A percentile compares a stretch with the other conserved stretches of the same genome.
Evolutionary conservation across 1,140 invertebrate species (phyloP).

Genomic region (Pogonus chalceus): DNA sequence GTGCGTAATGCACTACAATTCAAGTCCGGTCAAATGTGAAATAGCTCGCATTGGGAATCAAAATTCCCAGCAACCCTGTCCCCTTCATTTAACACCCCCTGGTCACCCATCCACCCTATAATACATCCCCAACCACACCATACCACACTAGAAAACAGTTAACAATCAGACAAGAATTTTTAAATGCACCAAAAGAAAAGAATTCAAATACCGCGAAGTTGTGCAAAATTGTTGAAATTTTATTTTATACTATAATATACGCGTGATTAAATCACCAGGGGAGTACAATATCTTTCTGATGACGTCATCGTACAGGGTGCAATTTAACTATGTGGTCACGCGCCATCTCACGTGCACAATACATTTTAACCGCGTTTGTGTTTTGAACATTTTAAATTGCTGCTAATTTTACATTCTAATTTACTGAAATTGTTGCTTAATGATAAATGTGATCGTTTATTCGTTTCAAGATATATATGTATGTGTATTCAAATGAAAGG

Average conservation of each 20-base stretch:
- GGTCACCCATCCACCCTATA: not conserved
- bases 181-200: not conserved
- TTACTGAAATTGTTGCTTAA: too few relatives aligned
- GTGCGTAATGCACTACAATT: not conserved
- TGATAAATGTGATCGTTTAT: too few relatives aligned
- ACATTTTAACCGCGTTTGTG: not conserved
- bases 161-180: not conserved
- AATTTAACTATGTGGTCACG: not conserved
- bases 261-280: not conserved
- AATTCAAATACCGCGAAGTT: not conserved
- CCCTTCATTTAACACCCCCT: not conserved
- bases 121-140: not conserved
- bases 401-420: not conserved
- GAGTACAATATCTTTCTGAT: not conserved
- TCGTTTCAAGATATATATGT: too few relatives aligned
- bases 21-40: not conserved
- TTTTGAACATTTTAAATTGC: not conserved
- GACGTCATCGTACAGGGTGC: not conserved
- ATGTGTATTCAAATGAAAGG: too few relatives aligned
- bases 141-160: too few relatives aligned
- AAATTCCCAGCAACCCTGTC: not conserved
- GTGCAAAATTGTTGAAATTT: not conserved
- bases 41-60: constrained; percentile 3
- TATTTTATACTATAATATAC: not conserved
- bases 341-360: not conserved